Evolutionary conservation across 2,113 vertebrate genomes (phyloP), one percentile per base, ranked within the genome.

Genomic region (Corythaixoides concolor): DNA sequence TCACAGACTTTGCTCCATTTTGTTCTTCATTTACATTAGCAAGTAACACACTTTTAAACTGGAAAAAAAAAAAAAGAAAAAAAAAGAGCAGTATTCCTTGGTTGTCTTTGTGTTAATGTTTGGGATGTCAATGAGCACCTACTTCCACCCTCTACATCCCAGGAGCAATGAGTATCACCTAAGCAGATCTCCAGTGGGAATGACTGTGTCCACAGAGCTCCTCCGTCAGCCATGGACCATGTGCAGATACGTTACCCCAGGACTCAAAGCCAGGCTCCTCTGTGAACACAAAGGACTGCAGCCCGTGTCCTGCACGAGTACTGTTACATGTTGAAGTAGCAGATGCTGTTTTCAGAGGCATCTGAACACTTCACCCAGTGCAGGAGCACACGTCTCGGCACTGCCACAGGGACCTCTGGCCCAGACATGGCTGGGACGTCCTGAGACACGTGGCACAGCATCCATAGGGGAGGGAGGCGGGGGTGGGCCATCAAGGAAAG

Each of bases 1-100:
- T 78, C 89, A 95, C 70, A 88, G 93, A 4, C 68, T 78, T 89
- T 43, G 76, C 35, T 92, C 68, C 50, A 2, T 64, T 95, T 95
- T 95, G 90, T 75, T 90, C 86, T 91, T 92, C 69, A 35, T 90
- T 97, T 89, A 85, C 66, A 50, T 90, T 79, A 66, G 80, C 62
- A 47, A 88, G 72, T 35, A 70, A 73, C 21, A 37, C 24, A 3
- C 20, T 89, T 90, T 49, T 55, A 92, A 64, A 41, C 7, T 12
- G 35, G 3, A 13, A 3, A 9, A 14, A 28, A 18, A 32, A 7
- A 22, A 15, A 14, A 4, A 64, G 15, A 33, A 4, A 39, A 39
- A 39, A 9, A 39, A 39, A 39, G 39, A 39, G 39, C 39, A 55
- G 13, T 33, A 12, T 49, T 82, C 63, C 47, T 43, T 49, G 23